A percentile compares a stretch with the other conserved stretches of the same genome.
phyloP scores from a whole-genome alignment of 1,140 invertebrate genomes.

The Harlomillsia oculata region DNA sequence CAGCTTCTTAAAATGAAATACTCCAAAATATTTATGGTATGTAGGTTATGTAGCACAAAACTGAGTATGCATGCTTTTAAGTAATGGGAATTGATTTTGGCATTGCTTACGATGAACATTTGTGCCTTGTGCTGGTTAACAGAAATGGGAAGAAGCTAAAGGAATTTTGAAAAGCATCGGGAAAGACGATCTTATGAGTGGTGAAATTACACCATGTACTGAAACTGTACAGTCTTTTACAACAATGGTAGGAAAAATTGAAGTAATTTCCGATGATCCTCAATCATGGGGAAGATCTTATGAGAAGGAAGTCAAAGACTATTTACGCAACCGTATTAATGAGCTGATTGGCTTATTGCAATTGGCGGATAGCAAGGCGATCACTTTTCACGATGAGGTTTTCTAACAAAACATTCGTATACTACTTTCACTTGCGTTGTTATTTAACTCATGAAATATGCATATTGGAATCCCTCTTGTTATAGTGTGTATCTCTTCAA shows the following conservation, averaged over 20 bases:
- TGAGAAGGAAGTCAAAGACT: slow-evolving; percentile 28
- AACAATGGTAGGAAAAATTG: slow-evolving; percentile 24
- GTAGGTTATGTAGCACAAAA: not conserved
- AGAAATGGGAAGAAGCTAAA: slow-evolving; percentile 31
- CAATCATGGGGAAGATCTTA: slow-evolving; percentile 15
- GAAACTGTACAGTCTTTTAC: slow-evolving; percentile 22
- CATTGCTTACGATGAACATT: no score
- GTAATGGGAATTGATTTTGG: no score
- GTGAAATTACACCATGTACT: slow-evolving; percentile 17
- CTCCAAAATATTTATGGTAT: slow-evolving; percentile 25
- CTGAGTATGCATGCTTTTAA: no score
- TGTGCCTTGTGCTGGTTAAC: not conserved
- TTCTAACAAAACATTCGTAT: no score
- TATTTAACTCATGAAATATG: no score
- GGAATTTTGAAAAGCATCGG: slow-evolving; percentile 19
- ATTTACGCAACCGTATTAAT: slow-evolving; percentile 19
- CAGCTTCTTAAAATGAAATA: slow-evolving; percentile 31
- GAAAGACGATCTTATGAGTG: slow-evolving; percentile 24
- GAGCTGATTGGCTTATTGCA: slow-evolving; percentile 23
- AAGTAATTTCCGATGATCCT: slow-evolving; percentile 17
- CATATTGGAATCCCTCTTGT: not conserved
- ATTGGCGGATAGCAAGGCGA: slow-evolving; percentile 21
- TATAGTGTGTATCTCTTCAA: slow-evolving; percentile 4
- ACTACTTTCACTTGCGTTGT: no score
- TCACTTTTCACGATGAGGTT: slow-evolving; percentile 24